These are phyloP conservation scores for Neofelis nebulosa DNA, from an alignment of 2,113 vertebrate genomes.

Conservation along the genomic window DNA sequence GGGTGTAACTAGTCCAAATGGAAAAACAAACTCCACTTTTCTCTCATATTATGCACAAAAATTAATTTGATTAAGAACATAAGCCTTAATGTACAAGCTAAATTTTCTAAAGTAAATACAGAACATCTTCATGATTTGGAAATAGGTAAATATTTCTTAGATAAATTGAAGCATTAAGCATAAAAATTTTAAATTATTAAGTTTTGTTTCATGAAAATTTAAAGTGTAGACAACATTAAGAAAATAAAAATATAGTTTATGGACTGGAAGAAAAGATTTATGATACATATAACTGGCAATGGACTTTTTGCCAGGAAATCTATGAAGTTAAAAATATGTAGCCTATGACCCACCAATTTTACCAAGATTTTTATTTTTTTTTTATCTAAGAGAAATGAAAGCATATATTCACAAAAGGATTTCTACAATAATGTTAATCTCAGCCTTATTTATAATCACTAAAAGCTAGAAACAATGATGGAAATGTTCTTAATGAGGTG, in stretches of 20 bases:
- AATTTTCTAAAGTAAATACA: background rate
- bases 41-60: background rate
- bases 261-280: background rate
- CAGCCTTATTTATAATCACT: background rate
- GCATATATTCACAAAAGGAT: background rate
- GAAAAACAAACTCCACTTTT: background rate
- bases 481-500: background rate
- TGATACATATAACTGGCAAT: background rate
- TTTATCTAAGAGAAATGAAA: background rate
- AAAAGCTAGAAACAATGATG: background rate
- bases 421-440: background rate
- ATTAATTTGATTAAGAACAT: background rate
- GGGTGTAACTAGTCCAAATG: background rate
- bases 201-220: background rate
- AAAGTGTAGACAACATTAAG: background rate
- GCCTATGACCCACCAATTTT: background rate
- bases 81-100: background rate
- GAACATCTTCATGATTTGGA: background rate
- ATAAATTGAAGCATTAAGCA: background rate
- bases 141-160: background rate
- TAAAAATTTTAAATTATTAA: background rate
- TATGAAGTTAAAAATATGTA: background rate
- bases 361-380: no score
- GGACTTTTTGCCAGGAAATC: background rate
- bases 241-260: background rate